Evolutionary conservation across 2,888 invertebrate genomes (phyloP).

Genomic region (Mesoligia furuncula): DNA sequence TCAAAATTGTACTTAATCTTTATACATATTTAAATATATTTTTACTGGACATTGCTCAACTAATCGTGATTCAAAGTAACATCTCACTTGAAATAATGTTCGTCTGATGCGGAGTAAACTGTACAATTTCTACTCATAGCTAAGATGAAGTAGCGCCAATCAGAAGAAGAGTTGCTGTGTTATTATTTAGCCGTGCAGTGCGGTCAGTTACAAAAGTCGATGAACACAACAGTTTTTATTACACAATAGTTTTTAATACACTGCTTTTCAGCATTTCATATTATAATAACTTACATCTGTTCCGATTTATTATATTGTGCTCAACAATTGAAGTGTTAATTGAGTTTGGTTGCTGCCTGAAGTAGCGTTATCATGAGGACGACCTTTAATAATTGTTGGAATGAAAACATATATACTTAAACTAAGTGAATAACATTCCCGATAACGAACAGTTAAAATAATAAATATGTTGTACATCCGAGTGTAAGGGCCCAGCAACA

Average conservation of each 20-base stretch:
- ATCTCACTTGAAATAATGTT: constrained; percentile 13
- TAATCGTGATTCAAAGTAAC: neutral
- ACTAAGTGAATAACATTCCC: constrained; percentile 48
- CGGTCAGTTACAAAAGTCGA: neutral
- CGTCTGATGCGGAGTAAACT: neutral
- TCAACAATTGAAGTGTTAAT: neutral
- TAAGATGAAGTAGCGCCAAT: neutral
- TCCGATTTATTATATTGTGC: neutral
- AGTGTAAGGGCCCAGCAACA: neutral
- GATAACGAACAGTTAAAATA: constrained; percentile 24
- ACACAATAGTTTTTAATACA: neutral
- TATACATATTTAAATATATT: constrained; percentile 8
- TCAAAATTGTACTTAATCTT: constrained; percentile 80
- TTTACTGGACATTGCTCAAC: constrained; percentile 54
- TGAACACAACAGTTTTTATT: neutral
- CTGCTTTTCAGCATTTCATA: neutral
- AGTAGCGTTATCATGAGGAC: neutral
- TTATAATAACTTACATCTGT: neutral
- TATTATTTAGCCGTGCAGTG: neutral
- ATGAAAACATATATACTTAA: constrained; percentile 2
- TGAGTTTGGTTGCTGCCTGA: constrained; percentile 1
- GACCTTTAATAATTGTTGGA: neutral
- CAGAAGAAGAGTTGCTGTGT: neutral
- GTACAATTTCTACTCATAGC: neutral
- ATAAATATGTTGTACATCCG: constrained; percentile 2